Evolutionary conservation across 1,140 invertebrate species (phyloP).

Genomic region (Dreissena rostriformis): DNA sequence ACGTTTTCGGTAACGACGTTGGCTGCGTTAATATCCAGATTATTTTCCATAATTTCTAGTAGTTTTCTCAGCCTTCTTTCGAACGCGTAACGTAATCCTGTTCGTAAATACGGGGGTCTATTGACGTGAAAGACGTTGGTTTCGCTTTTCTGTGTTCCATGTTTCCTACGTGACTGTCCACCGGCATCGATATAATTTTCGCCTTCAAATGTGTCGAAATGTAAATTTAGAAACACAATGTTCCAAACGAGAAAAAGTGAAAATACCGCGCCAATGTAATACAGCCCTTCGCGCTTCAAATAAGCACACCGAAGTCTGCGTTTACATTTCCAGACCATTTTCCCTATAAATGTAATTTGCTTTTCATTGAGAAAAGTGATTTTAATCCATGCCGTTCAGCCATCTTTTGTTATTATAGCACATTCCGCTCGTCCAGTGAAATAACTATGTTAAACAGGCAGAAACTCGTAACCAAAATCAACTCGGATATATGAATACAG

Average conservation of each 20-base stretch:
- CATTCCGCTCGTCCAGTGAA: too few species aligned
- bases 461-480: too few species aligned
- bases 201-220: conserved; percentile 55
- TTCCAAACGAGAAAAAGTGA: conserved; percentile 49
- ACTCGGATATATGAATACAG: too few species aligned
- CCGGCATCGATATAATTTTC: conserved; percentile 53
- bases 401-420: too few species aligned
- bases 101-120: neutral
- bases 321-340: conserved; percentile 52
- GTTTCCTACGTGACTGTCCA: conserved; percentile 15
- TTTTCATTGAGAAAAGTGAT: too few species aligned
- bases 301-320: conserved; percentile 1
- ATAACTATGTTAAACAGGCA: too few species aligned
- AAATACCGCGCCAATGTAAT: conserved; percentile 19
- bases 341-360: neutral
- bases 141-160: too few species aligned
- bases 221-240: conserved; percentile 56
- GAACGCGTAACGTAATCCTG: conserved; percentile 58
- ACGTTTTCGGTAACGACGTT: conserved; percentile 9
- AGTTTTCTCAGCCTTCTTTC: conserved; percentile 69
- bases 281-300: neutral
- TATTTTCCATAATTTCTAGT: conserved; percentile 63
- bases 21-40: conserved; percentile 53
- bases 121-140: conserved; percentile 33
- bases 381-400: too few species aligned